Evolutionary conservation across 2,113 vertebrate species (phyloP), one percentile per base, ranked within the genome.

Genomic region (Redunca redunca): DNA sequence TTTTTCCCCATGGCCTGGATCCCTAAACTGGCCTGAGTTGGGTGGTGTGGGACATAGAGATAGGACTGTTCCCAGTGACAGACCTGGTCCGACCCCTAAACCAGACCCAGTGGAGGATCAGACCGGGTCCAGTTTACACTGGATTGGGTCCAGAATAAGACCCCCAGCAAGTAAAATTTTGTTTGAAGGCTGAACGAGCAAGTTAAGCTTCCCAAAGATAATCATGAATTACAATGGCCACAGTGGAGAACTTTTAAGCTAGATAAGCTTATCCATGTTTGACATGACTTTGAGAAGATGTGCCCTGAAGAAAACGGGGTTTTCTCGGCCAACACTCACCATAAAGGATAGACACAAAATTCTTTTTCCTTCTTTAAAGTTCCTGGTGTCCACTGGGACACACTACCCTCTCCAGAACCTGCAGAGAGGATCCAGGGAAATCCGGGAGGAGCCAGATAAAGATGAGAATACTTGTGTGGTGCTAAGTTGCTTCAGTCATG

Each of bases 1-100:
- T 62, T n/a, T 14, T 0, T 5, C 3, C 36, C 36, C 67, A 6
- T 0, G 3, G 43, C 46, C 6, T 60, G 43, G 60, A 28, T 64
- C 33, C 5, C 2, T 6, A 81, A 26, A 43, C 46, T 58, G 28
- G 84, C 13, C 9, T 26, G 46, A 53, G 52, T 8, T 82, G 80
- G n/a, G 40, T 50, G 23, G 17, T 2, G 1, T 43, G 26, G 7
- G 46, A 30, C 16, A 12, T 6, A 71, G 50, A 84, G 23, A 74
- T 7, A 50, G 30, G 15, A 6, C 40, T 28, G 10, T 4, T 33
- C 74, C 28, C 52, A 13, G 25, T 26, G 50, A 16, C 28, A 17
- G 19, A 55, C 57, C 3, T 11, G 48, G 36, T 71, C 58, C 0
- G 6, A 36, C 12, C 55, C 26, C 67, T 74, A 78, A 71, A 57